A percentile compares a stretch with the other conserved stretches of the same genome.
Evolutionary conservation across 2,888 invertebrate species (phyloP).

Genomic region (Brachyopa scutellaris): DNA sequence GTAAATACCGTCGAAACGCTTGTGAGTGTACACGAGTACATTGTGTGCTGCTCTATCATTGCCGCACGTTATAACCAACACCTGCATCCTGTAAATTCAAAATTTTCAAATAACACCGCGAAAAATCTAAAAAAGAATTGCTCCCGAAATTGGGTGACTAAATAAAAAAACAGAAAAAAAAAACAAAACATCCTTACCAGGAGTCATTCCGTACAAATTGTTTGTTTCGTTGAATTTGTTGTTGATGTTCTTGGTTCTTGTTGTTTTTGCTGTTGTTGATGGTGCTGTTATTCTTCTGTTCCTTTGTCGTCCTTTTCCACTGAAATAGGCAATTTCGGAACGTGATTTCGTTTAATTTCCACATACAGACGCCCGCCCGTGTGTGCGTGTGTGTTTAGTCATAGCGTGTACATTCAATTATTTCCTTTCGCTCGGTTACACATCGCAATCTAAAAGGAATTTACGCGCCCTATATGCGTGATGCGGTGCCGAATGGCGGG

Average conservation of each 20-base stretch:
- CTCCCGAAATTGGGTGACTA: constrained; percentile 66
- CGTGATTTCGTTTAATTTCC: constrained; percentile 70
- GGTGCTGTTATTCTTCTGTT: background rate
- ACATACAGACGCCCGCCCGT: constrained; percentile 20
- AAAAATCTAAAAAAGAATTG: constrained; percentile 22
- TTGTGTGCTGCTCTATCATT: constrained; percentile 1
- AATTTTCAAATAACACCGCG: constrained; percentile 61
- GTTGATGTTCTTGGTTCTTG: constrained; percentile 21
- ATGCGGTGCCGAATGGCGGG: too few species aligned
- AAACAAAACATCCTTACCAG: constrained; percentile 10
- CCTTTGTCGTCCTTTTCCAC: constrained; percentile 46
- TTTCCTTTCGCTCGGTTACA: constrained; percentile 63
- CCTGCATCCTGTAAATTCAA: constrained; percentile 53
- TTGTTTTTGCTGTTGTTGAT: constrained; percentile 3
- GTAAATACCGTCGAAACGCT: constrained; percentile 26
- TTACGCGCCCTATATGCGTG: constrained; percentile 34
- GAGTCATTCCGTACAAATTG: constrained; percentile 59
- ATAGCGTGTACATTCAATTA: constrained; percentile 63
- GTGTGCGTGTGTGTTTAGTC: too few species aligned
- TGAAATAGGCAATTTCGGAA: constrained; percentile 69
- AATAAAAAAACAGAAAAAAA: constrained; percentile 32
- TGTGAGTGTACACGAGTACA: constrained; percentile 22
- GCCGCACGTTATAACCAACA: constrained; percentile 40
- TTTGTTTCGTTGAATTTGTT: constrained; percentile 39
- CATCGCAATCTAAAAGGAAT: constrained; percentile 70